Evolutionary conservation across 2,888 invertebrate species (phyloP).

Genomic region (Coelinius sp.): DNA sequence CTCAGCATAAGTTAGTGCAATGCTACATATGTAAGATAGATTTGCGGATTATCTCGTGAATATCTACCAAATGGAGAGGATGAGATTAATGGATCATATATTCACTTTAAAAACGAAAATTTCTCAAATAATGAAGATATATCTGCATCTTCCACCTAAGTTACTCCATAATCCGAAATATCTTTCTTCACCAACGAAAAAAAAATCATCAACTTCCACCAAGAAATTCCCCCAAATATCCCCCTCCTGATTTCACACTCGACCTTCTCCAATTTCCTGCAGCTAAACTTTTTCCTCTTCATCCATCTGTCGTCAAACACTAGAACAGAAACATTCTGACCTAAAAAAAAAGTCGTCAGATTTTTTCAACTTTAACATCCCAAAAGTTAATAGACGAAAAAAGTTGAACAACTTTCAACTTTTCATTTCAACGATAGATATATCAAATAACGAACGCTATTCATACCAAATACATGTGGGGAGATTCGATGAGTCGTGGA

Average conservation of each 20-base stretch:
- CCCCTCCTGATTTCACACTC: background rate
- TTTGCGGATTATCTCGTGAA: background rate
- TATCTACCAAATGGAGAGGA: no score
- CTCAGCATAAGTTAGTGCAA: background rate
- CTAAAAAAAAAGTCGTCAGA: background rate
- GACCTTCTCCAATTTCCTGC: background rate
- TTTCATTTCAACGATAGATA: background rate
- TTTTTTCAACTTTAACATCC: background rate
- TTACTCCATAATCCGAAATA: background rate
- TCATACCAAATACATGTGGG: background rate
- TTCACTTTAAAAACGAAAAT: background rate
- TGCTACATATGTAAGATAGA: background rate
- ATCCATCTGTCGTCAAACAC: background rate
- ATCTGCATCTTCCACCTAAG: background rate
- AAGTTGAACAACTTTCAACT: background rate
- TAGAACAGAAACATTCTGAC: background rate
- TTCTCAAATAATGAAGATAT: background rate
- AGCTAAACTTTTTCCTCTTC: no score
- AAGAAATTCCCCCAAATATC: background rate
- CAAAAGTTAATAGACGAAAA: background rate
- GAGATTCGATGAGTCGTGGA: background rate
- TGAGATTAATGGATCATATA: no score
- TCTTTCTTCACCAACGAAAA: background rate
- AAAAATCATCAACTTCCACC: background rate
- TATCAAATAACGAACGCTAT: background rate